Base-by-base conservation (phyloP, 1,140 invertebrate genomes). In the Drosophila yakuba region DNA sequence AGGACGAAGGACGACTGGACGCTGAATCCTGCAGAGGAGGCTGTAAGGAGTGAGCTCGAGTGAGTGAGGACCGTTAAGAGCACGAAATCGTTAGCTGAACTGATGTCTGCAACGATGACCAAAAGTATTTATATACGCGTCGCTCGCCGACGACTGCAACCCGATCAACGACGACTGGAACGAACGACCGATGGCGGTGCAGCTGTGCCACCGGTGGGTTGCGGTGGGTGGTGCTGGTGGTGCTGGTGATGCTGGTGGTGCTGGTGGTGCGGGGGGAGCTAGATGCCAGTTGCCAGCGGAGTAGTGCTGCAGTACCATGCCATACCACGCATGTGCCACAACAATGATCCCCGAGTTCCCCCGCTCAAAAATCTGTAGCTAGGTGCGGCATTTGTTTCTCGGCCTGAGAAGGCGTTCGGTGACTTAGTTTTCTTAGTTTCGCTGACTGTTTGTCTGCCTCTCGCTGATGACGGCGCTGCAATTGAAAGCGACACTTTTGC, bases 61-160 rank as follows among this genome's bases (percentile, higher is more conserved):
- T 61, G 59, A 72, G 54, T 77, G 59, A 74, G 84, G 76, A 90
- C 84, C 84, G 84, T 86, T 88, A 77, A 79, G 74, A 88, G 82
- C 82, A 85, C 83, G 84, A 89, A 85, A 81, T 85, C 85, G 85
- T 89, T 84, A 84, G 80, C 84, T 89, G 85, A 89, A 89, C 85
- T 89, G 85, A 89, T 89, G 85, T 90, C 86, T 90, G 85, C 74
- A 90, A 81, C 85, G 85, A 89, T 89, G 85, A 90, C 85, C 85
- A 89, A 89, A 89, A 89, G 85, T 90, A 89, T 89, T 89, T 89
- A 89, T 89, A 89, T 89, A 89, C 85, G 85, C 85, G 85, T 68
- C 69, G 71, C 52, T 23, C 48, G 63, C 14, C 60, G 52, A 41
- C 66, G 60, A 57, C 28, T 54, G 48, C 62, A 67, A 38, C 76